phyloP scores from a whole-genome alignment of 2,888 invertebrate genomes.

The Uropetala carovei region DNA sequence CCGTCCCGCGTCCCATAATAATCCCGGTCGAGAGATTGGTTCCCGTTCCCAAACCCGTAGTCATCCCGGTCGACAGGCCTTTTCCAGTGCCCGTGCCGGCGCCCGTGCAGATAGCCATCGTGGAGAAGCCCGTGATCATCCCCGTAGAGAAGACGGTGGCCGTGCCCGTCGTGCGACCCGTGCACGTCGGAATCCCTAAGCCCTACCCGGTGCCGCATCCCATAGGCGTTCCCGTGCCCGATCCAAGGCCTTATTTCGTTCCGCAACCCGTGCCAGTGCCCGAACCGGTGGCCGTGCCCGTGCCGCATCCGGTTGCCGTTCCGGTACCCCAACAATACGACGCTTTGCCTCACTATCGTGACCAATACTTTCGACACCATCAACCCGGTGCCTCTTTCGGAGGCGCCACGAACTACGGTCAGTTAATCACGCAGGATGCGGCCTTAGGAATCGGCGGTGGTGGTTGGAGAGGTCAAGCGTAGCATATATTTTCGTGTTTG shows the following conservation, averaged over 20 bases:
- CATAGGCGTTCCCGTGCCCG: background rate
- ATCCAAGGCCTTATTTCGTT: background rate
- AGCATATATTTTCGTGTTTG: too few species aligned
- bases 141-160: conserved; percentile 50
- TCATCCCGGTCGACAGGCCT: conserved; percentile 26
- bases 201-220: background rate
- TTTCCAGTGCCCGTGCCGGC: conserved; percentile 47
- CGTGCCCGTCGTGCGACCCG: background rate
- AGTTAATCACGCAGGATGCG: too few species aligned
- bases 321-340: background rate
- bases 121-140: conserved; percentile 23
- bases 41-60: conserved; percentile 10
- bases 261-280: background rate
- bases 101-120: conserved; percentile 47
- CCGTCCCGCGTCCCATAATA: conserved; percentile 35
- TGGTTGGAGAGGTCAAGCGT: too few species aligned
- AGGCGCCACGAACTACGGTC: too few species aligned
- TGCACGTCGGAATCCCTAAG: conserved; percentile 28
- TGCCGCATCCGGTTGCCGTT: background rate
- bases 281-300: background rate
- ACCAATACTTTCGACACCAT: too few species aligned
- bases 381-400: too few species aligned
- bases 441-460: too few species aligned
- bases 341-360: too few species aligned
- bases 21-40: conserved; percentile 42